phyloP scores from a whole-genome alignment of 1,140 invertebrate species.

The Phenacoccus solenopsis region DNA sequence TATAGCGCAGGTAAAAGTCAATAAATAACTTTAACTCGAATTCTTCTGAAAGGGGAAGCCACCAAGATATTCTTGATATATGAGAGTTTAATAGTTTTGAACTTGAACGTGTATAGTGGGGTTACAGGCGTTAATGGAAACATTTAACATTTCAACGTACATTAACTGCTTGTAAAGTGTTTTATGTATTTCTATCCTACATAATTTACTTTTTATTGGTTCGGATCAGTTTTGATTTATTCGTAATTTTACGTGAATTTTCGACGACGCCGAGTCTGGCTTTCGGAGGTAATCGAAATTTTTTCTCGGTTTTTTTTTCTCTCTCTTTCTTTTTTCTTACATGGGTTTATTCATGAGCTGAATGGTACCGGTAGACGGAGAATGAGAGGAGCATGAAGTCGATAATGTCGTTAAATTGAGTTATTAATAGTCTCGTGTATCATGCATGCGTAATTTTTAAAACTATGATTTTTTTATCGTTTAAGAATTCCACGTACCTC shows the following conservation, averaged over 20 bases:
- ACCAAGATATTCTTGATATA: conserved; percentile 2
- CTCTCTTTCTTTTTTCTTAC: too few species aligned
- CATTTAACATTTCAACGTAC: conserved; percentile 2
- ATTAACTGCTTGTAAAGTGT: background rate
- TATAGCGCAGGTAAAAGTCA: background rate
- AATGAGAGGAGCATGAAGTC: too few species aligned
- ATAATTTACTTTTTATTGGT: conserved; percentile 3
- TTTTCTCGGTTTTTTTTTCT: too few species aligned
- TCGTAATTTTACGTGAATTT: background rate
- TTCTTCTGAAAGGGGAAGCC: conserved; percentile 1
- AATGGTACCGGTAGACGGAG: too few species aligned
- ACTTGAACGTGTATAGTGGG: background rate
- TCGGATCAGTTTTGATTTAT: background rate
- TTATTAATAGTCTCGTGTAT: too few species aligned
- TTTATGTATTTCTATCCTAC: background rate
- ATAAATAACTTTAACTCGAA: background rate
- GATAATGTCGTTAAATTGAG: too few species aligned
- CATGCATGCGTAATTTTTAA: too few species aligned
- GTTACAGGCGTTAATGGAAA: background rate
- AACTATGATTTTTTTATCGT: too few species aligned
- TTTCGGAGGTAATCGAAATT: too few species aligned
- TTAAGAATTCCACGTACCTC: too few species aligned
- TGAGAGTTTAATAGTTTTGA: conserved; percentile 3
- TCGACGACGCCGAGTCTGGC: too few species aligned
- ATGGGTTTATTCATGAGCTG: too few species aligned